Base-by-base conservation (phyloP, 1,140 invertebrate species). In the Monomorium pharaonis region DNA sequence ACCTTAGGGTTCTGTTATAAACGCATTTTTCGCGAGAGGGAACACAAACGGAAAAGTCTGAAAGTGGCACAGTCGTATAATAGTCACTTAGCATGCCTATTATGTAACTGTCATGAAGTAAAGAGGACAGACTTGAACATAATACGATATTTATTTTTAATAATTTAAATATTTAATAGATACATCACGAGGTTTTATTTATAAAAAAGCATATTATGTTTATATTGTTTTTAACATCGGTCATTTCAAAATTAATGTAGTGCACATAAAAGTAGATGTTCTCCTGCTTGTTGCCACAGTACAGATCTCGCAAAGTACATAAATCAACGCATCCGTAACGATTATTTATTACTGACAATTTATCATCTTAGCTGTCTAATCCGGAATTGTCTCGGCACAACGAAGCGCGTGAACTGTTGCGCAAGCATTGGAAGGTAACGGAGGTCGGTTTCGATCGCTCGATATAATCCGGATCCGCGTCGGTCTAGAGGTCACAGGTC, bases 401-500 rank as follows among this genome's bases (percentile, higher is more conserved):
- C 76, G 44, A 51, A 51, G 44, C 37, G 37, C 27, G 44, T 30
- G 47, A 51, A 42, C 70, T 76, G 81, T 56, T 74, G 67, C 60
- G 54, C 54, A n/a, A 65, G 37, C 86, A 44, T 80, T 74, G 77
- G 77, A 85, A 86, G 62, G 49, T 72, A 80, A 89, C 30, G 24
- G 88, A 72, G 70, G 84, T 81, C 67, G 84, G 60, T 54, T 63
- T 47, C 58, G 81, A 88, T 85, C 80, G 49, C 44, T 51, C 51
- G 81, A 67, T 89, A 72, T 70, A 88, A 88, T 88, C 80, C 69
- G 86, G 69, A 75, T 84, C 18, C 58, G 80, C 83, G 21, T 67
- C 75, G 85, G 86, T 87, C 84, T 77, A 88, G 76, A 84, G 88
- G 91, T 92, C 89, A 88, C 87, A 84, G 89, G 87, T 92, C 80